Evolutionary conservation across 2,888 invertebrate species (phyloP), one percentile per base, ranked within the genome.

Genomic region (Cyrtodaria siliqua): DNA sequence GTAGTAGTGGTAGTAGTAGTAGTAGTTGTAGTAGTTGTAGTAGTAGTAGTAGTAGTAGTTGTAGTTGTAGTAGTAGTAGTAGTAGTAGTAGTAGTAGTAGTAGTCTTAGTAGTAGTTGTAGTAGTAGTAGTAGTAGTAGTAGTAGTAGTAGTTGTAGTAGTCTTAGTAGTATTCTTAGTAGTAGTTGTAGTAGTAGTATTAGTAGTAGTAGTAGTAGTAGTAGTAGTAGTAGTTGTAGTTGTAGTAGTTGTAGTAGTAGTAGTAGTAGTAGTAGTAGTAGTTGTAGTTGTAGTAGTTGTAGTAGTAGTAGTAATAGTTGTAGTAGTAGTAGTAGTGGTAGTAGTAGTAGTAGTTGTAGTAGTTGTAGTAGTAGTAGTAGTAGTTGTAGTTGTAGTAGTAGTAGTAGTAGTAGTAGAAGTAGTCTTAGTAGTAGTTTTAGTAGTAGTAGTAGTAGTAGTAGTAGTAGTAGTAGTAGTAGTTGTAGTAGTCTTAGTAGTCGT

Each of bases 81-180:
- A 20, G 6, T 20, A 47, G 47, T 47, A 16, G 16, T 47, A 47
- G 47, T 47, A 18, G 47, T 47, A 47, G 47, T 47, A 47, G 47
- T 47, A 47, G 47, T 47, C 4, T 3, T 47, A 47, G 20, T 18
- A 47, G 47, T 47, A 47, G 47, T 47, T 9, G 20, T 47, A 47
- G 47, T 47, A 47, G 47, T 47, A 47, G 47, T 20, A 47, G 47
- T 47, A 47, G 47, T 47, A 47, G 47, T 47, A 47, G 47, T 47
- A 47, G 47, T 47, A 47, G 47, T 47, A 47, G 47, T 47, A 47
- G 47, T 47, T 18, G 47, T 47, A 9, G 47, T 47, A 47, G 47
- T 47, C 4, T 4, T 47, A 47, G 47, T 47, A 47, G 47, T 47
- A 47, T 4, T 47, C 4, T 4, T 47, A 47, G 33, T 33, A 33